Conservation (phyloP, 1,140 invertebrate species). For the Portunus trituberculatus region DNA sequence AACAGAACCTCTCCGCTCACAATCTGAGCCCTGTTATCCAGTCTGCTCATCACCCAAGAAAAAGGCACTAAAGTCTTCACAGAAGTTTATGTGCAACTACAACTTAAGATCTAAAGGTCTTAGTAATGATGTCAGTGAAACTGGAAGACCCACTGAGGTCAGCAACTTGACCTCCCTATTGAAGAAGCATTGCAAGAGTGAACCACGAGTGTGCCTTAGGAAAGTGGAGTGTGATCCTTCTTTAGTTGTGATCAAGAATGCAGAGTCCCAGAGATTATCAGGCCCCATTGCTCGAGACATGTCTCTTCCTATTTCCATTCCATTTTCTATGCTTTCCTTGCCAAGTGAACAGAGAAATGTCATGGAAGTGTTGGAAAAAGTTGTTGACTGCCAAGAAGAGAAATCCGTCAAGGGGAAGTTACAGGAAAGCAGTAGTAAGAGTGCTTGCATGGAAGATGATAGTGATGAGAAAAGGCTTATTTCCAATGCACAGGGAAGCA, state of each 20-base stretch:
- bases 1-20: neutral
- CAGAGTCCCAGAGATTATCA: neutral
- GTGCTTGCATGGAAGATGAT: neutral
- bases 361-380: neutral
- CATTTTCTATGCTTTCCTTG: neutral
- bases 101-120: neutral
- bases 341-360: neutral
- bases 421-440: neutral
- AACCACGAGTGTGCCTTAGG: neutral
- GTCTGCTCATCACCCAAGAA: neutral
- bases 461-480: neutral
- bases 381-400: neutral
- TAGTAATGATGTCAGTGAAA: neutral
- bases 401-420: neutral
- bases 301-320: neutral
- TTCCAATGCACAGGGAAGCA: neutral
- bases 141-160: neutral
- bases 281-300: neutral
- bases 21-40: neutral
- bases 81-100: neutral
- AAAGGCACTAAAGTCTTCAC: neutral
- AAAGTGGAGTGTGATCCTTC: neutral
- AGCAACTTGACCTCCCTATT: neutral
- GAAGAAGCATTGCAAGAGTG: neutral
- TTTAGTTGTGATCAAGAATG: neutral